Evolutionary conservation across 1,140 invertebrate species (phyloP).

Genomic region (Aphis craccivora): DNA sequence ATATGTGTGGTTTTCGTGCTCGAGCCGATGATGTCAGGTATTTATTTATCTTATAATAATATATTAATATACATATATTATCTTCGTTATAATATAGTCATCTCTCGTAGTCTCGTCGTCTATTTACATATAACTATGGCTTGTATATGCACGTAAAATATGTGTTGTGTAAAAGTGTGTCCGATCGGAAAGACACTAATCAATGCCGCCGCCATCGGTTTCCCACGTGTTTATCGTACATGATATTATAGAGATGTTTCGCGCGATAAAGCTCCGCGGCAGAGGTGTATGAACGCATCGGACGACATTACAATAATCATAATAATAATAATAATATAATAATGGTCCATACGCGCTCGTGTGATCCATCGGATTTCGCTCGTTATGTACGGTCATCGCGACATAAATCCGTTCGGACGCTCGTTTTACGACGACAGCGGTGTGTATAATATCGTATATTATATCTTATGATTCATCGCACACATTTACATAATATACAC

Average conservation of each 20-base stretch:
- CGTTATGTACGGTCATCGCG: neutral
- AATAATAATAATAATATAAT: constrained; percentile 3
- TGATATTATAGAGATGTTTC: neutral
- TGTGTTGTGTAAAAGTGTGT: neutral
- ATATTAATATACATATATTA: neutral
- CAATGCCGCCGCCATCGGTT: neutral
- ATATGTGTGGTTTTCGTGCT: neutral
- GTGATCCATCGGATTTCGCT: neutral
- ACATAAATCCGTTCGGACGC: neutral
- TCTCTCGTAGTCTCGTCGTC: neutral
- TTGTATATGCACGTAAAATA: neutral
- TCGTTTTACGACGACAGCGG: neutral
- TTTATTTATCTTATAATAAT: neutral
- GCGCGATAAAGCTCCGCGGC: neutral
- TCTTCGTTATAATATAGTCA: neutral
- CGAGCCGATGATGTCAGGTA: neutral
- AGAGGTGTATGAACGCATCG: neutral
- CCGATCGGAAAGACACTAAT: constrained; percentile 24
- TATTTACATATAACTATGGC: neutral
- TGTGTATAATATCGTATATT: neutral
- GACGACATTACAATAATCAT: neutral
- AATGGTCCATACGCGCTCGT: neutral
- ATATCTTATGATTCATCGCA: neutral
- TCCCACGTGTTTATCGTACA: constrained; percentile 16
- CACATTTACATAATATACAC: neutral